phyloP scores from a whole-genome alignment of 2,797 vertebrate species.

The Gallirallus australis region DNA sequence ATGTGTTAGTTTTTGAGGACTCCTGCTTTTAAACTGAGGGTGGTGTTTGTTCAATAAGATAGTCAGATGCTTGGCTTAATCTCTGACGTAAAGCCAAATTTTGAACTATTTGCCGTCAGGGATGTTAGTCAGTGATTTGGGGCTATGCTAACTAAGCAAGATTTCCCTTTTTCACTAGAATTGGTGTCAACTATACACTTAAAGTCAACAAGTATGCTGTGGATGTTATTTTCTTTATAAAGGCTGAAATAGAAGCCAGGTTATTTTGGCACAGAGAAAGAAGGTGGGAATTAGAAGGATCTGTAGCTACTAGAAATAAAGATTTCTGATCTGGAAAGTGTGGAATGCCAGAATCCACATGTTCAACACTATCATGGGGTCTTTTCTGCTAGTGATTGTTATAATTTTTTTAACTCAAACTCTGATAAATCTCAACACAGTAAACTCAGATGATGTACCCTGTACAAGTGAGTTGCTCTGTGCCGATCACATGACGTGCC shows the following conservation, averaged over 20 bases:
- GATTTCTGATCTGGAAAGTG: not conserved
- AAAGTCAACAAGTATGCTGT: not conserved
- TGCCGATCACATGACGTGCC: not conserved
- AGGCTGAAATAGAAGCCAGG: not conserved
- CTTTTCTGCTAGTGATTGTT: not conserved
- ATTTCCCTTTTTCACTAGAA: conserved; percentile 4
- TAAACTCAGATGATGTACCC: not conserved
- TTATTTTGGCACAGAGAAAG: conserved; percentile 1
- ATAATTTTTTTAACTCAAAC: not conserved
- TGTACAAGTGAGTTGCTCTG: not conserved
- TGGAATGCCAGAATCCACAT: not conserved
- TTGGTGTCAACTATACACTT: not conserved
- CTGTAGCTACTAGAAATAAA: not conserved
- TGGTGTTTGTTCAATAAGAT: not conserved
- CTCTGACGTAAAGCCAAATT: not conserved
- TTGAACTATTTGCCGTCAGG: not conserved
- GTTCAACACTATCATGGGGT: not conserved
- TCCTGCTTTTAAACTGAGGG: not conserved
- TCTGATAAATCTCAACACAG: not conserved
- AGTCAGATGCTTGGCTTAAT: not conserved
- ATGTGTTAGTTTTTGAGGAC: not conserved
- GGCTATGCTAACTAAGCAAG: not conserved
- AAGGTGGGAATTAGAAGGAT: not conserved
- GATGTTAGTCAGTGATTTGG: not conserved
- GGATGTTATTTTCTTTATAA: conserved; percentile 1